These are phyloP conservation scores for Listrodromus nycthemerus DNA, from an alignment of 2,888 invertebrate genomes.

Conservation along the genomic window DNA sequence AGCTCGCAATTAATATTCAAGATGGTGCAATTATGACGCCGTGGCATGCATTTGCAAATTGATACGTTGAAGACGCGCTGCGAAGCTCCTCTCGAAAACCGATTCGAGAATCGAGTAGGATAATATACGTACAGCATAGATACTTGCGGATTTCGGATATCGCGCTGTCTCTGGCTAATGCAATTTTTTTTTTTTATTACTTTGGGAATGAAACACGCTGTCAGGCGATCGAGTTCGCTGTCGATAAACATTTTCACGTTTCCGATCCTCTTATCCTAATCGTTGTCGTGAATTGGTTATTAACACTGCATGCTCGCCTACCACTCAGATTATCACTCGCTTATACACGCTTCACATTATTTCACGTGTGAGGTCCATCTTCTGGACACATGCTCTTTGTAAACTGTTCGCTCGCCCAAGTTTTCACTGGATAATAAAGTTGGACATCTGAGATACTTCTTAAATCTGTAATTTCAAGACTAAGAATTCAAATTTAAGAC, in stretches of 20 bases:
- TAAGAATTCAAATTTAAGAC: no score
- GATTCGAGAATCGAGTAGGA: slow-evolving; percentile 6
- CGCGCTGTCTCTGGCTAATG: neutral
- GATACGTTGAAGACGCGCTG: slow-evolving; percentile 5
- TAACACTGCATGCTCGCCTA: slow-evolving; percentile 52
- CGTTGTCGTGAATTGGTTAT: slow-evolving; percentile 14
- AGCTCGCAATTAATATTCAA: slow-evolving; percentile 4
- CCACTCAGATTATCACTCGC: slow-evolving; percentile 28
- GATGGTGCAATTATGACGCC: slow-evolving; percentile 30
- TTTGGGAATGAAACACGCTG: neutral
- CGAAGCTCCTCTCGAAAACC: slow-evolving; percentile 16
- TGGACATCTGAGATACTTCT: neutral
- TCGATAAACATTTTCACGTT: slow-evolving; percentile 25
- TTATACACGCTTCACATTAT: slow-evolving; percentile 12
- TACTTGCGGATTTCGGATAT: neutral
- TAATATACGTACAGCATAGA: neutral
- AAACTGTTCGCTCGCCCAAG: neutral
- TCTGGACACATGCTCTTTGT: slow-evolving; percentile 16
- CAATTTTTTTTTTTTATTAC: neutral
- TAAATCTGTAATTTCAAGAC: no score
- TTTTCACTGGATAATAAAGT: neutral
- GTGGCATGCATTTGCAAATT: slow-evolving; percentile 40
- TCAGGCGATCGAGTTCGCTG: slow-evolving; percentile 6
- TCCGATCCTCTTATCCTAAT: slow-evolving; percentile 38
- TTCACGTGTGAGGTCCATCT: neutral